These are phyloP conservation scores for Littorina saxatilis DNA, from an alignment of 1,140 invertebrate species.

Conservation along the genomic window DNA sequence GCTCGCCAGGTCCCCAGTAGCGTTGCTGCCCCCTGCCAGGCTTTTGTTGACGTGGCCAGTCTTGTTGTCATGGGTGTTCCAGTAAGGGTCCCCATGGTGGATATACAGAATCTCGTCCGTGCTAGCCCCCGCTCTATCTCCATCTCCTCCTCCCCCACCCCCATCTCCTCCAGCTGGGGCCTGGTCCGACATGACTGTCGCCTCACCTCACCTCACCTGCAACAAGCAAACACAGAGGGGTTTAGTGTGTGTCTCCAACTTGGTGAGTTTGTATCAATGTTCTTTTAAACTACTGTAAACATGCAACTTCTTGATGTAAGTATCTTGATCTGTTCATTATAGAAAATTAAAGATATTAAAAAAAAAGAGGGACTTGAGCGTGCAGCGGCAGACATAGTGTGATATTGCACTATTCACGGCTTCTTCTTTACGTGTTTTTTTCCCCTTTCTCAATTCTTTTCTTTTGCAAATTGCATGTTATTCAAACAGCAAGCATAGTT, in stretches of 20 bases:
- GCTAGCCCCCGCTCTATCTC: no score
- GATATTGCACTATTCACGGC: not conserved
- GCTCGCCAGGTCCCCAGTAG: not conserved
- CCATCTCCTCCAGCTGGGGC: not conserved
- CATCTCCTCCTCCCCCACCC: constrained; percentile 2
- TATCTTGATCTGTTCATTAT: not conserved
- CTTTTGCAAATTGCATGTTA: no score
- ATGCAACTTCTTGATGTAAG: not conserved
- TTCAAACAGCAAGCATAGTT: no score
- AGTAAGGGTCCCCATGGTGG: not conserved
- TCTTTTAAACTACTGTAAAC: not conserved
- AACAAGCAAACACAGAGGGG: not conserved
- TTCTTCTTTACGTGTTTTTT: not conserved
- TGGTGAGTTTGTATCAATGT: not conserved
- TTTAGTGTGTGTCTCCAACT: not conserved
- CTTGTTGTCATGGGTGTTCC: not conserved
- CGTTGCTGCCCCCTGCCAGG: not conserved
- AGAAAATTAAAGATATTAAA: not conserved
- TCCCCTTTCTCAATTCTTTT: no score
- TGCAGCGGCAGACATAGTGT: no score
- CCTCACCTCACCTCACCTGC: not conserved
- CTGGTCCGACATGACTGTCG: not conserved
- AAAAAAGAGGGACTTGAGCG: no score
- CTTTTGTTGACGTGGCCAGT: not conserved
- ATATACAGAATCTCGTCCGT: no score